Evolutionary conservation across 2,113 vertebrate genomes (phyloP), one percentile per base, ranked within the genome.

Genomic region (Muntiacus reevesi): DNA sequence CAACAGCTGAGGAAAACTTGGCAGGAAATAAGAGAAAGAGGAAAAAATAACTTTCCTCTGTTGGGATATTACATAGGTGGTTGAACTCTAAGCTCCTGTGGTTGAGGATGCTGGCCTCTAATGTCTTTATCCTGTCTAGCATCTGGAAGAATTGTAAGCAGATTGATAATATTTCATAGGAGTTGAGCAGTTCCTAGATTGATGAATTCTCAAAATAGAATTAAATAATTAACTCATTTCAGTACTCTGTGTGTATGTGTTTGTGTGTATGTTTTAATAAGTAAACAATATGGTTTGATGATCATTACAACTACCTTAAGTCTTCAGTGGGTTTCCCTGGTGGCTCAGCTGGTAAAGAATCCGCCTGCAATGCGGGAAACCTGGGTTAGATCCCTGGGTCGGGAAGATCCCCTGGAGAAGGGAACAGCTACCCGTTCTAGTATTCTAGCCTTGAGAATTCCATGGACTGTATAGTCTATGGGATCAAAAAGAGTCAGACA

Each of bases 1-100:
- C 45, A 57, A 54, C 27, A 93, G 57, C 76, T 74, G 33, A 91
- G 21, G 40, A 97, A 45, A 60, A 54, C 27, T 87, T 96, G 89
- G 45, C 62, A 90, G 21, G 55, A 71, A 90, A 84, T 85, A 90
- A 90, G 43, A 94, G 60, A 92, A 82, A 95, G 16, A 45, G 30
- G 47, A 36, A 93, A 36, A 94, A 95, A 76, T 97, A 54, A 74
- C 23, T 88, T 88, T 85, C 16, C 30, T 85, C 45, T 57, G 28
- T 59, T 43, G 43, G 79, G 36, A 81, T 43, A 55, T 25, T 67
- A 36, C 76, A 33, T 54, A 33, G 30, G 96, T 33, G 13, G 2
- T 79, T 90, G 89, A 84, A 57, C 52, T 76, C 30, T 91, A 30
- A 81, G 47, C 33, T 89, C n/a, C 6, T 36, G 6, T 54, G 83